Evolutionary conservation across 2,888 invertebrate species (phyloP), one percentile per base, ranked within the genome.

Genomic region (Protophormia terraenovae): DNA sequence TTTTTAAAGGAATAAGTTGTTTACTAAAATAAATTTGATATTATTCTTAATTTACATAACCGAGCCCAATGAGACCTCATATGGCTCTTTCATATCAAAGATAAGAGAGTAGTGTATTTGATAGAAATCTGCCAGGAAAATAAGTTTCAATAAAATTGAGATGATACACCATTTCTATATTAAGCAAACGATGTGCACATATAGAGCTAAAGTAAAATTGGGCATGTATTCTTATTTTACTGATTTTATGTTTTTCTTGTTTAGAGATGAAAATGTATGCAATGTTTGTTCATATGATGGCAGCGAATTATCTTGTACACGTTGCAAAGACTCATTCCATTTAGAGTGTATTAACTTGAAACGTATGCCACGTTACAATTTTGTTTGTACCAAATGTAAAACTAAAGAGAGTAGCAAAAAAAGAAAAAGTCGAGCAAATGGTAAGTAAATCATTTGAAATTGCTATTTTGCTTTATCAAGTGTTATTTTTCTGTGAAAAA

Each of bases 321-420:
- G 88, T 14, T 92, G 92, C 84, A 89, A 88, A 16, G 88, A 88
- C 71, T 93, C 94, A 86, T 96, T 94, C 92, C 97, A 98, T 92
- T 92, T 95, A 67, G 96, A 96, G 91, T 98, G 97, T 92, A 93
- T 94, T 55, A 94, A 95, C 55, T 90, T 96, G 38, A 93, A 94
- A 87, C 93, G 95, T 86, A 91, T 93, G 16, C 96, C 95, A 0
- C 93, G 95, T 47, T 94, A 94, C 3, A 93, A 93, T 69, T 96
- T 95, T 94, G 91, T 92, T 3, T 96, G 96, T 89, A 92, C 92
- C 12, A 91, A 93, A 47, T 96, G 96, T 90, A 94, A 91, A 82
- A 66, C 76, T 5, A 88, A 87, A 89, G 86, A 86, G 12, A 60
- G 35, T 16, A 88, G 50, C 75, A n/a, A 85, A 73, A 71, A 88